Percentiles rank a stretch among this genome's conserved stretches.
phyloP scores from a whole-genome alignment of 1,140 invertebrate genomes.

The Nebria ingens region DNA sequence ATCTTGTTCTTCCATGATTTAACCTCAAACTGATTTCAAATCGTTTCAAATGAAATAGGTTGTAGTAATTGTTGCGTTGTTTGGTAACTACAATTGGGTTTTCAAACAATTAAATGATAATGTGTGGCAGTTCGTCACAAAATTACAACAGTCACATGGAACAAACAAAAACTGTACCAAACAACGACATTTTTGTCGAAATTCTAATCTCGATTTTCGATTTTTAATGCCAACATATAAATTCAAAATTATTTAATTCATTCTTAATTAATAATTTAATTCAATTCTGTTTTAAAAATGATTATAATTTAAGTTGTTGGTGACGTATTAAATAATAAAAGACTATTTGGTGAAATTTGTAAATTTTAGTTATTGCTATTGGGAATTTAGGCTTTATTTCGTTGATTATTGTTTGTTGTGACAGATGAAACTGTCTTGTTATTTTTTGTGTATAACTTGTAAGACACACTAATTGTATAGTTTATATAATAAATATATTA shows the following conservation, averaged over 20 bases:
- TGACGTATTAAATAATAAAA: background rate
- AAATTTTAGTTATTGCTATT: no score
- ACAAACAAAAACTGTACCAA: background rate
- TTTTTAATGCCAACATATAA: background rate
- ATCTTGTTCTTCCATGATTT: conserved; percentile 12
- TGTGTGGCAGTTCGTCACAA: no score
- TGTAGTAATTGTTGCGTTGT: no score
- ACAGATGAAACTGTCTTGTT: background rate
- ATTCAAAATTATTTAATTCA: background rate
- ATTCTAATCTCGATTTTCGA: background rate
- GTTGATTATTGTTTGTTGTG: background rate
- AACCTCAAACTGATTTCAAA: no score
- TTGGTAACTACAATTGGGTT: no score
- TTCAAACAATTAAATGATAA: no score
- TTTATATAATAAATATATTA: no score
- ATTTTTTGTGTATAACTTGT: background rate
- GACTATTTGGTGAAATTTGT: background rate
- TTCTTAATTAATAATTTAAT: background rate
- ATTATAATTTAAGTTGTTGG: background rate
- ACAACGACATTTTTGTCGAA: background rate
- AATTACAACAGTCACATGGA: no score
- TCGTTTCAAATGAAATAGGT: no score
- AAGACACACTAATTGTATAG: no score
- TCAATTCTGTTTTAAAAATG: background rate
- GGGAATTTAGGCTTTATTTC: no score